Base-by-base conservation (phyloP, 2,888 invertebrate genomes). In the Poecilobothrus nobilitatus region DNA sequence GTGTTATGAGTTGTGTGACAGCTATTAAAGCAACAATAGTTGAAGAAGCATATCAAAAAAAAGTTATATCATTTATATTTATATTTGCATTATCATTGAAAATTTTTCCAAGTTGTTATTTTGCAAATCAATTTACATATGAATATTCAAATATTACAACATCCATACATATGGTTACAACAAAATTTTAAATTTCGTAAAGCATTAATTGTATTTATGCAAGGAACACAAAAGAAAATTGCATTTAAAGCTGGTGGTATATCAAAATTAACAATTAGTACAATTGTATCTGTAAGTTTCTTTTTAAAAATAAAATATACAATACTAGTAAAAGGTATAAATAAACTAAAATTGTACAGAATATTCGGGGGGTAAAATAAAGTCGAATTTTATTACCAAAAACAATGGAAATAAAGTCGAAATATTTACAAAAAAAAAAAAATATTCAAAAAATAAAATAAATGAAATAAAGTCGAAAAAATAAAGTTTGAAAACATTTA, bases 201-300 rank as follows among this genome's bases (percentile, higher is more conserved):
- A 53, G 18, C 53, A 18, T 18, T 53, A 18, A 53, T 53, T 53
- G 18, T 53, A 53, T 53, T 53, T 53, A 53, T 53, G 53, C 53
- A 53, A 53, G 53, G 18, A 53, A 53, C 53, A 53, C 53, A 53
- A 53, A 53, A 53, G 53, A 53, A 53, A 53, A 53, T 53, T 53
- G 53, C 53, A 53, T 53, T 53, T 53, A 53, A 53, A 53, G 53
- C 53, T 53, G 53, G 53, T 53, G 53, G 53, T 53, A 18, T 53
- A 18, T 15, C 53, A 53, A 18, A 53, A 15, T 53, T 53, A 53
- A 53, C 53, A 53, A 53, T 53, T 53, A 18, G 53, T 53, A 53
- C 53, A 53, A 53, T 53, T 53, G 15, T 53, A 12, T 53, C 53
- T 53, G 53, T 53, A 53, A 53, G 53, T 53, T 18, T 12, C 37